phyloP scores from a whole-genome alignment of 2,797 vertebrate genomes.

The Catamblyrhynchus diadema region DNA sequence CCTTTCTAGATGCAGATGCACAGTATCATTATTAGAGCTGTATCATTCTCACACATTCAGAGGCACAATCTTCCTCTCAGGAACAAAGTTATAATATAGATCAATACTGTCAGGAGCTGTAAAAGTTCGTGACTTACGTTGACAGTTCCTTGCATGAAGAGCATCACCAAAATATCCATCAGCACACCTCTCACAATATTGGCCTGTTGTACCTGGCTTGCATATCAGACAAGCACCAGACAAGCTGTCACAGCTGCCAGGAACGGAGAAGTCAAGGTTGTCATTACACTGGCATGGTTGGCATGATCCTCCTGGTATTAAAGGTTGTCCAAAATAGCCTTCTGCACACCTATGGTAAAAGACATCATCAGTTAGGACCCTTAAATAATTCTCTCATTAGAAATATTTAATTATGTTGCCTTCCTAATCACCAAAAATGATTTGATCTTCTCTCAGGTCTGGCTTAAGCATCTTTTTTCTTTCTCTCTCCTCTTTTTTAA shows the following conservation, averaged over 20 bases:
- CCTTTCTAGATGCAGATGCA: neutral
- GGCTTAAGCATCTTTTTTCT: neutral
- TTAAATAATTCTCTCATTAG: neutral
- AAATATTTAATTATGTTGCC: slow-evolving; percentile 24
- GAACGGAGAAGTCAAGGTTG: slow-evolving; percentile 88
- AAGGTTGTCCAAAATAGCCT: slow-evolving; percentile 88
- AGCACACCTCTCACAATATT: slow-evolving; percentile 84
- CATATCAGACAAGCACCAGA: slow-evolving; percentile 91
- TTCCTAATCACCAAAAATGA: neutral
- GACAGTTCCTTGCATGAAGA: slow-evolving; percentile 85
- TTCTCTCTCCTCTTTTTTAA: neutral
- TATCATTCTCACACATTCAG: neutral
- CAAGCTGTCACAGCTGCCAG: slow-evolving; percentile 89
- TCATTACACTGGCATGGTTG: slow-evolving; percentile 87
- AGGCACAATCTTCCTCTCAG: slow-evolving; percentile 10
- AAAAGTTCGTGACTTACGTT: slow-evolving; percentile 83
- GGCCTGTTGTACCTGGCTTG: slow-evolving; percentile 86
- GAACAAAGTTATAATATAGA: slow-evolving; percentile 41
- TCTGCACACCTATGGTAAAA: slow-evolving; percentile 85
- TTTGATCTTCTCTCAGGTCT: slow-evolving; percentile 12
- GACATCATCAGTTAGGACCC: slow-evolving; percentile 30
- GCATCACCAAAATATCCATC: slow-evolving; percentile 93
- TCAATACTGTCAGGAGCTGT: slow-evolving; percentile 71
- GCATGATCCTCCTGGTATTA: slow-evolving; percentile 85
- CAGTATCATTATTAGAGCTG: neutral